Conservation (phyloP, 2,888 invertebrate species). For the Archips crataeganus region DNA sequence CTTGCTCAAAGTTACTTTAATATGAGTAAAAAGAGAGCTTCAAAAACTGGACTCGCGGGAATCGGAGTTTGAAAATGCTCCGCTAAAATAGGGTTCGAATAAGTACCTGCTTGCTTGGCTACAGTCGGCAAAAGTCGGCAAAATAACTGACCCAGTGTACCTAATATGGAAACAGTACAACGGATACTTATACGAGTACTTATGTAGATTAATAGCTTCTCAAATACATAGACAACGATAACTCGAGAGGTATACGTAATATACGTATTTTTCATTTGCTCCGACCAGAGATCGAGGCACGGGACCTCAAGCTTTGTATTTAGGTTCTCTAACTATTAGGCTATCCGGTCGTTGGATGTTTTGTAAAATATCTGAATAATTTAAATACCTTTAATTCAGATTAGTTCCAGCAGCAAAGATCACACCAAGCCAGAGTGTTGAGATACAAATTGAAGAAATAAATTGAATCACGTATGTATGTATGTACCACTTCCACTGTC, state of each 20-base stretch:
- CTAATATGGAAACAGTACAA: too few species aligned
- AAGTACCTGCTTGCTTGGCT: neutral
- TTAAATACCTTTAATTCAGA: neutral
- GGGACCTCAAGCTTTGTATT: too few species aligned
- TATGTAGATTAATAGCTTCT: too few species aligned
- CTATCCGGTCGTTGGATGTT: neutral
- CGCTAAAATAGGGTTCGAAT: slow-evolving; percentile 24
- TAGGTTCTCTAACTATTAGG: too few species aligned
- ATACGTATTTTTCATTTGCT: too few species aligned
- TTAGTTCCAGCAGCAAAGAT: neutral
- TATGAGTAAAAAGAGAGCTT: slow-evolving; percentile 27
- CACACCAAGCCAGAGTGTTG: too few species aligned
- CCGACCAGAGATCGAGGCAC: too few species aligned
- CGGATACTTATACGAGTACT: too few species aligned
- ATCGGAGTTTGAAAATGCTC: slow-evolving; percentile 29
- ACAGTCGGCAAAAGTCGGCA: neutral
- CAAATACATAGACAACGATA: too few species aligned
- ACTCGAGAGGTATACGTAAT: too few species aligned
- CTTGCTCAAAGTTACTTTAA: slow-evolving; percentile 11
- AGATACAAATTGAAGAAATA: neutral
- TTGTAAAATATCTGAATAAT: neutral
- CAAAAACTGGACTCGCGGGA: slow-evolving; percentile 23
- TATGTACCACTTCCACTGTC: too few species aligned
- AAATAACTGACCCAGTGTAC: too few species aligned
- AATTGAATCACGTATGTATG: neutral